Conservation (phyloP, 2,888 invertebrate species). For the Chaitophorus viminalis region DNA sequence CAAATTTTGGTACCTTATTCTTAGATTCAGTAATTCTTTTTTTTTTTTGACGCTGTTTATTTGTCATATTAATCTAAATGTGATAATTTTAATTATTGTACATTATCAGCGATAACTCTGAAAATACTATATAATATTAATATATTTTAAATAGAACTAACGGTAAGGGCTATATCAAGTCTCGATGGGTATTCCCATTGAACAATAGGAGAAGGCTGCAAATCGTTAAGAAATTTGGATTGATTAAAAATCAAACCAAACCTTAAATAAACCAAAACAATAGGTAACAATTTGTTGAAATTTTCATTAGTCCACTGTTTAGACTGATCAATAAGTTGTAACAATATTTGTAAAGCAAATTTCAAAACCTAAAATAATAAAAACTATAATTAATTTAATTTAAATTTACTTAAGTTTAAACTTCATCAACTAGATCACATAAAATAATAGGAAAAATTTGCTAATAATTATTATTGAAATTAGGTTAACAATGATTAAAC, state of each 20-base stretch:
- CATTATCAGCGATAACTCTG: background rate
- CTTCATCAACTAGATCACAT: too few species aligned
- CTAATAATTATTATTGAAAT: background rate
- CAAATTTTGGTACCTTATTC: constrained; percentile 54
- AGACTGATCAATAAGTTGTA: constrained; percentile 41
- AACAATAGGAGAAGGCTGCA: constrained; percentile 55
- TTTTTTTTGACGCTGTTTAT: constrained; percentile 54
- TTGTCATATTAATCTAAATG: constrained; percentile 52
- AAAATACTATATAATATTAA: background rate
- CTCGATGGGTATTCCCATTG: constrained; percentile 51
- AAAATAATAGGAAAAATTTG: background rate
- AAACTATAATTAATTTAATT: background rate
- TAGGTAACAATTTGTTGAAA: constrained; percentile 48
- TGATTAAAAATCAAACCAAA: constrained; percentile 49
- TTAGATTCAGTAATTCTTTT: constrained; percentile 57
- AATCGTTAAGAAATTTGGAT: constrained; percentile 31
- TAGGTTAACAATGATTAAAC: background rate
- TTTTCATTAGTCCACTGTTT: constrained; percentile 47
- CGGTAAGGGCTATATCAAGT: constrained; percentile 21
- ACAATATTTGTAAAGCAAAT: constrained; percentile 40
- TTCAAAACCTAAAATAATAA: constrained; percentile 38
- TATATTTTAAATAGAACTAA: background rate
- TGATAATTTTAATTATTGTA: background rate
- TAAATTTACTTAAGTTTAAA: background rate
- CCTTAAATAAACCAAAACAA: constrained; percentile 49